Evolutionary conservation across 2,113 vertebrate genomes (phyloP).

Genomic region (Cavia porcellus): DNA sequence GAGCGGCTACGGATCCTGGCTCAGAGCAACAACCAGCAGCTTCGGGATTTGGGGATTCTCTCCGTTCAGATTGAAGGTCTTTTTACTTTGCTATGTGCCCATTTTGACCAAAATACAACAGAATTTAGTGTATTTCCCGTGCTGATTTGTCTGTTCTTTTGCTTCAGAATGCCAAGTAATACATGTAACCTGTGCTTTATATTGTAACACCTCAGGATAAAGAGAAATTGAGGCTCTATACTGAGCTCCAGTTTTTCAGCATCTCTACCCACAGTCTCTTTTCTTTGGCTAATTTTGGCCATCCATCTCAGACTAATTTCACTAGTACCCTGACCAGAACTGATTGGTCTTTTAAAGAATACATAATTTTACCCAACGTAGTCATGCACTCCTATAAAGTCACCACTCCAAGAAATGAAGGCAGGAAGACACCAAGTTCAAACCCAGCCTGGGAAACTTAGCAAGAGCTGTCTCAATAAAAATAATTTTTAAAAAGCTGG

Average conservation of each 20-base stretch:
- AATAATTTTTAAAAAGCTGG: neutral
- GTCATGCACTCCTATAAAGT: neutral
- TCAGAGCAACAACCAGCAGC: conserved; percentile 98
- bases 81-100: conserved; percentile 23
- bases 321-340: conserved; percentile 44
- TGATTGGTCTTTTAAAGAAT: conserved; percentile 59
- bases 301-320: conserved; percentile 54
- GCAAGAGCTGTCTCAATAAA: neutral
- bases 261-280: neutral
- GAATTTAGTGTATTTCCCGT: conserved; percentile 17
- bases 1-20: conserved; percentile 96
- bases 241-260: conserved; percentile 21
- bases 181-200: neutral
- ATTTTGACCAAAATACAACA: conserved; percentile 41
- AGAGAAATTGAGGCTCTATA: neutral
- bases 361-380: neutral
- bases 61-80: conserved; percentile 99
- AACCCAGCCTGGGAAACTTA: neutral
- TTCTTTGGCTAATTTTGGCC: conserved; percentile 25
- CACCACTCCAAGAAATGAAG: neutral
- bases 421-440: neutral
- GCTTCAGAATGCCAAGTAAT: conserved; percentile 41
- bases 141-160: neutral
- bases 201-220: conserved; percentile 1
- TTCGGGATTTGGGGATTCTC: conserved; percentile 98